Conservation (phyloP, 2,113 vertebrate genomes). For the Callithrix jacchus region DNA sequence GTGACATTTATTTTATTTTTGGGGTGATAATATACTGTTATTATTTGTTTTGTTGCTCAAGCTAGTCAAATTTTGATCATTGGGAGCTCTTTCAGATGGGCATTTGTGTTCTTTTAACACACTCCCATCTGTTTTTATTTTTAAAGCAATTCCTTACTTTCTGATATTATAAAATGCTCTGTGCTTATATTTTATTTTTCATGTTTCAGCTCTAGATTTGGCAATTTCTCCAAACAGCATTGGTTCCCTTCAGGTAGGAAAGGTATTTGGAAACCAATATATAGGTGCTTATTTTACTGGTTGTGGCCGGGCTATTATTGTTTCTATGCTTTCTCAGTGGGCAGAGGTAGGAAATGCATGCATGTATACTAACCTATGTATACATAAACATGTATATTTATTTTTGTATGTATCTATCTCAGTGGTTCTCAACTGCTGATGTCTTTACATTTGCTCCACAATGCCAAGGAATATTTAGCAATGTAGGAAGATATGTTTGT, state of each 20-base stretch:
- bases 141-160: background rate
- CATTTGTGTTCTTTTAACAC: background rate
- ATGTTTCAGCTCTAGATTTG: background rate
- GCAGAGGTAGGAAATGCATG: background rate
- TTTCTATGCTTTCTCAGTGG: background rate
- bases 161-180: background rate
- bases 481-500: background rate
- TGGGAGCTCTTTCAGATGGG: background rate
- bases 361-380: background rate
- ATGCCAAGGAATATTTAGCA: background rate
- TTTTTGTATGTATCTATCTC: background rate
- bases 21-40: background rate
- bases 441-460: background rate
- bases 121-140: background rate
- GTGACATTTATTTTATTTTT: background rate
- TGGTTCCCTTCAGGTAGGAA: background rate
- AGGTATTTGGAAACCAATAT: background rate
- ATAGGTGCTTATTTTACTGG: background rate
- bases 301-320: background rate
- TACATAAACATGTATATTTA: background rate
- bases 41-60: background rate
- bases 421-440: background rate
- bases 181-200: background rate
- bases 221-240: background rate
- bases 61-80: background rate